Evolutionary conservation across 2,797 vertebrate species (phyloP), one percentile per base, ranked within the genome.

Genomic region (Alauda arvensis): DNA sequence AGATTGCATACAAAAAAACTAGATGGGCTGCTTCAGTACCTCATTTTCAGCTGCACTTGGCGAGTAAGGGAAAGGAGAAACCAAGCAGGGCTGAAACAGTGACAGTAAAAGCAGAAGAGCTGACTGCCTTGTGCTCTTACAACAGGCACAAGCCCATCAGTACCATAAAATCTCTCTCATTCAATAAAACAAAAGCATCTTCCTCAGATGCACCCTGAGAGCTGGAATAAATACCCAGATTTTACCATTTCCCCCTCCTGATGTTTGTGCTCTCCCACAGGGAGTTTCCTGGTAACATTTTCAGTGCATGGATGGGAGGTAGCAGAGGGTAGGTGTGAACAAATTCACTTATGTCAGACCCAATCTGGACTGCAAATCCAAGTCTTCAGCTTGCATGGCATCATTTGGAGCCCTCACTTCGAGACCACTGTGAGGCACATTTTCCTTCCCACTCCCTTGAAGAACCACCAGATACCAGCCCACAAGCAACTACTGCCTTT

Each of bases 31-130:
- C 61, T 85, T 77, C 66, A 59, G 31, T 65, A 65, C 77, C 68
- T 74, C 57, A 20, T 78, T 93, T 92, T 70, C 71, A 91, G 51
- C 49, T 87, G 68, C 34, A 53, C 29, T 93, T 70, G 56, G 63
- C 0, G 0, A 88, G 65, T 70, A 79, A 59, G 34, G 39, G 17
- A 80, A 80, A 34, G 42, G 34, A 89, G 37, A 57, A 93, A 82
- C 45, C 63, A 90, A 83, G 60, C 60, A 90, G 40, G 39, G 61
- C 57, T 79, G 49, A 74, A 81, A 74, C 26, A 31, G 24, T 12
- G 33, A 68, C 43, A 57, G 63, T 33, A 72, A 68, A 80, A 70
- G 42, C 39, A 60, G 53, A 49, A 67, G 48, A 59, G 23, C 2
- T 52, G 45, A 55, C 46, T 81, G 79, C n/a, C 19, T 69, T 67